A percentile compares a stretch with the other conserved stretches of the same genome.
Evolutionary conservation across 2,888 invertebrate genomes (phyloP).

Genomic region (Rhodophaea formosa): DNA sequence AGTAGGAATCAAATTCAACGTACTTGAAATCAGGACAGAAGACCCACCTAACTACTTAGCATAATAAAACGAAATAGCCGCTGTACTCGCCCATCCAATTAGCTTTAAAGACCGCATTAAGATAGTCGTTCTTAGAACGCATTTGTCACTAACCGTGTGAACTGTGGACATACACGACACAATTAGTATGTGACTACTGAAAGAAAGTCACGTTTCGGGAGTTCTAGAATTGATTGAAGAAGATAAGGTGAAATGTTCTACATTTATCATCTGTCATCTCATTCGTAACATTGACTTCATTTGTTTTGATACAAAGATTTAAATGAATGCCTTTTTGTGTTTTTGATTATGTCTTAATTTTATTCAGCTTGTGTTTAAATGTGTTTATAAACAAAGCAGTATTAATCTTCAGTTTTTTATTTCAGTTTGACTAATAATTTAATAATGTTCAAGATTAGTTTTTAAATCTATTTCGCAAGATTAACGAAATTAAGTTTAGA

Average conservation of each 20-base stretch:
- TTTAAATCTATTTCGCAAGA: too few relatives aligned
- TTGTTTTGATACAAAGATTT: too few relatives aligned
- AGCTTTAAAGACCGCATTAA: conserved; percentile 34
- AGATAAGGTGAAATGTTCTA: conserved; percentile 1
- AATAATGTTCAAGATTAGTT: too few relatives aligned
- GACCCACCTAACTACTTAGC: conserved; percentile 3
- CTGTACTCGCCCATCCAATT: conserved; percentile 28
- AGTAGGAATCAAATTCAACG: neutral
- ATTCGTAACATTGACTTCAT: neutral
- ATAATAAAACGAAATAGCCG: conserved; percentile 6
- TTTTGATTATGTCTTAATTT: too few relatives aligned
- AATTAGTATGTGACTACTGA: conserved; percentile 19
- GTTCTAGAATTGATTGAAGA: neutral
- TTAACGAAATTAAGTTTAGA: too few relatives aligned
- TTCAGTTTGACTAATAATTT: too few relatives aligned
- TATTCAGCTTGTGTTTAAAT: too few relatives aligned
- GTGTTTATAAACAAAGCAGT: too few relatives aligned
- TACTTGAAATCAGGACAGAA: neutral
- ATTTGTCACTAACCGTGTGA: conserved; percentile 33
- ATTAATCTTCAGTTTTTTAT: too few relatives aligned
- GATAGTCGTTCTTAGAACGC: conserved; percentile 33
- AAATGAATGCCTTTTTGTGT: too few relatives aligned
- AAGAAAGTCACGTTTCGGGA: conserved; percentile 12
- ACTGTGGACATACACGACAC: conserved; percentile 23
- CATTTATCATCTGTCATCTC: too few relatives aligned